Evolutionary conservation across 2,888 invertebrate species (phyloP).

Genomic region (Mimas tiliae): DNA sequence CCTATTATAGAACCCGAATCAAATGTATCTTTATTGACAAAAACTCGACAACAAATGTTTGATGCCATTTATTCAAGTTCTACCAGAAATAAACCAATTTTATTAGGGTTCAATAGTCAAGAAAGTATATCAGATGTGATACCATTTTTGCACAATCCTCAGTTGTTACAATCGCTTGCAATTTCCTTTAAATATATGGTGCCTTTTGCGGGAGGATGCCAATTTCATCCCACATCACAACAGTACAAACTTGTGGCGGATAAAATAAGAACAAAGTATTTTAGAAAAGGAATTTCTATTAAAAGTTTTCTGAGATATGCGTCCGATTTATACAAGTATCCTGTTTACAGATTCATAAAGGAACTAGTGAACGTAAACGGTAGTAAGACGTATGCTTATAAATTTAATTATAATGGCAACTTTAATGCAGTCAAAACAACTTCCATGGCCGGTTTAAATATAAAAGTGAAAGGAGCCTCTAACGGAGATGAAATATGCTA

Average conservation of each 20-base stretch:
- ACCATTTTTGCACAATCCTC: constrained; percentile 68
- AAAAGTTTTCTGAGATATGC: constrained; percentile 66
- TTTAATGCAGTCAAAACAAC: constrained; percentile 69
- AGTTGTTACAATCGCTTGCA: constrained; percentile 59
- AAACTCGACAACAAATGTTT: constrained; percentile 47
- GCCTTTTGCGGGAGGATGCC: constrained; percentile 68
- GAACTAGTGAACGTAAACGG: constrained; percentile 47
- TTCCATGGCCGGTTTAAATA: constrained; percentile 51
- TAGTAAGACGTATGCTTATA: constrained; percentile 67
- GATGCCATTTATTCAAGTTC: constrained; percentile 31
- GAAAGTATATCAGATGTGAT: constrained; percentile 77
- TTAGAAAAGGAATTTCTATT: constrained; percentile 59
- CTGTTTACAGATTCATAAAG: constrained; percentile 72
- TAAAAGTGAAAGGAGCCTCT: constrained; percentile 70
- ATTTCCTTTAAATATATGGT: constrained; percentile 69
- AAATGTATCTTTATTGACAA: constrained; percentile 54
- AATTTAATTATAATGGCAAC: constrained; percentile 75
- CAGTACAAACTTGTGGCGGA: constrained; percentile 55
- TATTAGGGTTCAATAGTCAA: constrained; percentile 80
- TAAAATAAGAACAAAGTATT: constrained; percentile 66
- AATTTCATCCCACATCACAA: constrained; percentile 55
- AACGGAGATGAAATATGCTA: constrained; percentile 80
- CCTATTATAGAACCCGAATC: constrained; percentile 60
- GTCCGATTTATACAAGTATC: constrained; percentile 73
- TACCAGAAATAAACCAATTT: constrained; percentile 58